A percentile compares a stretch with the other conserved stretches of the same genome.
Evolutionary conservation across 2,888 invertebrate species (phyloP).

Genomic region (Drosophila nigritarsus): DNA sequence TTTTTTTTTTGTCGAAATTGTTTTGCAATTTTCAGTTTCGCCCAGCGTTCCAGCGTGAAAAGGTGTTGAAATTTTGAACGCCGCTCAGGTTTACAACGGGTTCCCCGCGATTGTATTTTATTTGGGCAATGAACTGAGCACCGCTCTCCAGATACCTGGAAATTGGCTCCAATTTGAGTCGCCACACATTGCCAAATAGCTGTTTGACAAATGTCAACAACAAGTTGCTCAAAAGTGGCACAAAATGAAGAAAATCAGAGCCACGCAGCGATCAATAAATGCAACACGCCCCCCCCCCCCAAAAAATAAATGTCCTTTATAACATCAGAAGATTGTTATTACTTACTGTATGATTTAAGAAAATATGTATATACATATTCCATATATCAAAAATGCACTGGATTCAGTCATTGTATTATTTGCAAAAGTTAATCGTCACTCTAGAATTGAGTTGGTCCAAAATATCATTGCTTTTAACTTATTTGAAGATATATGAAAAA

Average conservation of each 20-base stretch:
- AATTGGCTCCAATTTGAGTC: constrained; percentile 51
- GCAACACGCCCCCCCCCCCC: constrained; percentile 19
- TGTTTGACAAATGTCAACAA: constrained; percentile 44
- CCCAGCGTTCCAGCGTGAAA: constrained; percentile 18
- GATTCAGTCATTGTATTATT: too few relatives aligned
- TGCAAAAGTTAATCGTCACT: not conserved
- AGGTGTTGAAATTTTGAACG: constrained; percentile 58
- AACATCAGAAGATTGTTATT: not conserved
- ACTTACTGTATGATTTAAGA: not conserved
- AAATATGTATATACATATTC: not conserved
- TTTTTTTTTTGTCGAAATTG: constrained; percentile 39
- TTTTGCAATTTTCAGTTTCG: constrained; percentile 67
- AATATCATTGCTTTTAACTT: not conserved
- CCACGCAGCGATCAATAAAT: not conserved
- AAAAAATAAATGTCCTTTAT: not conserved
- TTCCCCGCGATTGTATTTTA: constrained; percentile 35
- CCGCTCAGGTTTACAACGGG: constrained; percentile 55
- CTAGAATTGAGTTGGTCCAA: not conserved
- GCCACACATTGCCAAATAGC: constrained; percentile 42
- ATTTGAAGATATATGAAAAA: too few relatives aligned
- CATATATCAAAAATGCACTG: not conserved
- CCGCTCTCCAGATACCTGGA: constrained; percentile 52
- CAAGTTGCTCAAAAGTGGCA: constrained; percentile 18
- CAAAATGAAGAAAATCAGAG: not conserved
- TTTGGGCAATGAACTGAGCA: constrained; percentile 58